phyloP scores from a whole-genome alignment of 2,113 vertebrate species.

The Passer montanus region DNA sequence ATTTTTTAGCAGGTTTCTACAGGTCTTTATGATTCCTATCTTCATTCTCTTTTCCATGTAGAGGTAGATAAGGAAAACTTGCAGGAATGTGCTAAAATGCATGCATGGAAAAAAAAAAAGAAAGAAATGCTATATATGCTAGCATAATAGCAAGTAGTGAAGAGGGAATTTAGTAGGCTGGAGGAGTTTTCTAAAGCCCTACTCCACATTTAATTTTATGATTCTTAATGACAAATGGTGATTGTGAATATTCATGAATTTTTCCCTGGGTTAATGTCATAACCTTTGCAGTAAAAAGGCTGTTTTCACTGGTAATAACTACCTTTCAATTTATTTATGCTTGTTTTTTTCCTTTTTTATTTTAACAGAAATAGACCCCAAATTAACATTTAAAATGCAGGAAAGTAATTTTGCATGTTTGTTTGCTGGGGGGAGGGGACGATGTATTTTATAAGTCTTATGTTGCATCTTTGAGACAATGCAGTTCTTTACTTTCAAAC shows the following conservation, averaged over 20 bases:
- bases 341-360: background rate
- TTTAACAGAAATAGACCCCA: background rate
- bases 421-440: background rate
- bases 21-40: background rate
- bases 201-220: slow-evolving; percentile 65
- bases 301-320: slow-evolving; percentile 35
- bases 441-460: background rate
- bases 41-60: background rate
- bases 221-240: slow-evolving; percentile 69
- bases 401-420: slow-evolving; percentile 8
- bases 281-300: slow-evolving; percentile 57
- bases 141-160: background rate
- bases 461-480: background rate
- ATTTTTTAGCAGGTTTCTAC: slow-evolving; percentile 6
- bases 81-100: background rate
- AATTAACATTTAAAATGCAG: slow-evolving; percentile 21
- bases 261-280: slow-evolving; percentile 68
- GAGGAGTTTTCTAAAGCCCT: slow-evolving; percentile 53
- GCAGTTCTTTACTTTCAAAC: background rate
- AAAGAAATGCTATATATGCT: background rate
- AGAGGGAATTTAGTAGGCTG: slow-evolving; percentile 53
- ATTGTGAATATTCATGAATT: slow-evolving; percentile 69
- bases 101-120: background rate
- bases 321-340: slow-evolving; percentile 46
- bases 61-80: background rate